Percentiles rank a stretch among this genome's conserved stretches.
Evolutionary conservation across 2,797 vertebrate species (phyloP).

Genomic region (Lacerta bilineata): DNA sequence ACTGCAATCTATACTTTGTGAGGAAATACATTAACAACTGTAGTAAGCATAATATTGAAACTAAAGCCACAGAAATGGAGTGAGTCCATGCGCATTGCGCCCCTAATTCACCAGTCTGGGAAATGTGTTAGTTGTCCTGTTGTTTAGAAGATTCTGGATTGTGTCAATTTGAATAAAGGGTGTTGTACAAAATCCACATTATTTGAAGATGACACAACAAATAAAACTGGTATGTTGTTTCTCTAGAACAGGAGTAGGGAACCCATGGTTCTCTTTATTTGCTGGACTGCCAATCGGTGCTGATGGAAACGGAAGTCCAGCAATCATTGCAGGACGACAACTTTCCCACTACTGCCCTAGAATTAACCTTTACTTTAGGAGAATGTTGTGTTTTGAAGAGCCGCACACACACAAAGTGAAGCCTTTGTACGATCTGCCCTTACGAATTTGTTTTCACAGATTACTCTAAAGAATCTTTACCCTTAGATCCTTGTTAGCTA

Average conservation of each 20-base stretch:
- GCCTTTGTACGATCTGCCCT: neutral
- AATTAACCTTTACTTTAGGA: neutral
- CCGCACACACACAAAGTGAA: neutral
- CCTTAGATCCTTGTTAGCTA: slow-evolving; percentile 26
- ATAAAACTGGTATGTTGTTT: neutral
- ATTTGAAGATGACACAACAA: slow-evolving; percentile 6
- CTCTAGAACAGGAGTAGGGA: too few relatives aligned
- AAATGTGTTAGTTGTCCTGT: neutral
- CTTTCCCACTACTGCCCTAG: neutral
- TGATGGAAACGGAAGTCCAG: neutral
- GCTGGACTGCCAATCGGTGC: neutral
- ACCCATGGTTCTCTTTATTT: too few relatives aligned
- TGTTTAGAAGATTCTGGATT: slow-evolving; percentile 37
- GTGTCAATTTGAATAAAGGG: neutral
- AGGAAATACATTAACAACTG: neutral
- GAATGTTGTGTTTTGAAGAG: neutral
- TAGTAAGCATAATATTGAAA: neutral
- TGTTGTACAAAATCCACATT: neutral
- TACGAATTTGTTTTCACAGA: slow-evolving; percentile 30
- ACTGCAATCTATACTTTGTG: neutral
- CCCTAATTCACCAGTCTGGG: neutral
- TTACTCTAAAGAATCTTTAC: slow-evolving; percentile 10
- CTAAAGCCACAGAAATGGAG: neutral
- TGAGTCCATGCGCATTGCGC: neutral
- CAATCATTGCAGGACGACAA: neutral